phyloP scores from a whole-genome alignment of 2,113 vertebrate species.

The Pseudorectes ferrugineus region DNA sequence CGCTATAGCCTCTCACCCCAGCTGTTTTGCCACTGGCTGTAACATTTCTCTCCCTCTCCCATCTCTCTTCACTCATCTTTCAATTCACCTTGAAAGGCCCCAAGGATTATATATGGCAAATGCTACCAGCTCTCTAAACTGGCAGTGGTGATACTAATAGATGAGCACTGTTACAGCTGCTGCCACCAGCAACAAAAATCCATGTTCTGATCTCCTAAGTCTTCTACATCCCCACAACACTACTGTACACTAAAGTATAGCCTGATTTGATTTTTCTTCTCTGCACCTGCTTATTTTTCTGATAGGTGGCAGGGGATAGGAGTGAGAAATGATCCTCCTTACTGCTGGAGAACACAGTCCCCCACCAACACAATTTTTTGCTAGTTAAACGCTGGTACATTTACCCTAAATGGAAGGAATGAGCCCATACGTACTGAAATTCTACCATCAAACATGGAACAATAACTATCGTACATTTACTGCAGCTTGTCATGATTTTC shows the following conservation, averaged over 20 bases:
- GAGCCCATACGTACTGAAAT: background rate
- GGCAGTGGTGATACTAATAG: background rate
- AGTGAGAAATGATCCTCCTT: background rate
- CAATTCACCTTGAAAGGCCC: constrained; percentile 1
- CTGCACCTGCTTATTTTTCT: background rate
- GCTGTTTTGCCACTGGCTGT: background rate
- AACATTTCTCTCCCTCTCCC: background rate
- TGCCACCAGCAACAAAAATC: background rate
- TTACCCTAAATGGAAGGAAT: constrained; percentile 13
- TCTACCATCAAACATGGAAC: background rate
- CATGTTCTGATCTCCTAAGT: background rate
- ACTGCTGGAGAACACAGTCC: background rate
- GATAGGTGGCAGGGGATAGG: background rate
- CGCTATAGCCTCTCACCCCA: background rate
- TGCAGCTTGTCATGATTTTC: constrained; percentile 29
- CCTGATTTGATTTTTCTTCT: background rate
- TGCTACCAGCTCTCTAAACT: background rate
- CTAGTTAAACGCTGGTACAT: background rate
- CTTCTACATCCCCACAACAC: background rate
- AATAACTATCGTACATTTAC: background rate
- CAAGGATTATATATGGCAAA: background rate
- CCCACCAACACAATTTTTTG: background rate
- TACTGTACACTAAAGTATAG: background rate
- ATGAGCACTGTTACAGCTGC: background rate
- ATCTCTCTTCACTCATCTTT: background rate